These are phyloP conservation scores for Microcebus murinus DNA, from an alignment of 2,113 vertebrate genomes.

Conservation along the genomic window DNA sequence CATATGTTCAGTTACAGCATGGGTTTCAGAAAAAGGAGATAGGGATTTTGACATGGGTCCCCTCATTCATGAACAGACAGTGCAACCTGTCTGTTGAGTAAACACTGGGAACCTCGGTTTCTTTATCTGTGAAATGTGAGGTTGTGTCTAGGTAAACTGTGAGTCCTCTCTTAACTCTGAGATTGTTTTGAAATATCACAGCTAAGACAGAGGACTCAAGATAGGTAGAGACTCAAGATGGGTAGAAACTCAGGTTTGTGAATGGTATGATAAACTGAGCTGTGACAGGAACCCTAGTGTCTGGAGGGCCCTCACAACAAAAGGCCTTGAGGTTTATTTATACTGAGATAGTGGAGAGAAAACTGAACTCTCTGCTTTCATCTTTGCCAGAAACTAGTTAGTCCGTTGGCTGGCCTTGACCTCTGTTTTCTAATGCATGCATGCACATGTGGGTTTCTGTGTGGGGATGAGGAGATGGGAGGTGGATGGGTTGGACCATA, in stretches of 20 bases:
- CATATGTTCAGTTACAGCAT: background rate
- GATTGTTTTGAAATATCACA: background rate
- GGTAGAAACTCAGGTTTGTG: background rate
- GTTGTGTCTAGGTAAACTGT: background rate
- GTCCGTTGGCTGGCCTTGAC: too few species aligned
- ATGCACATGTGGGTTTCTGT: background rate
- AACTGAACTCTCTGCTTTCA: background rate
- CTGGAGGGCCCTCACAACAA: background rate
- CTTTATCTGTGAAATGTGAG: background rate
- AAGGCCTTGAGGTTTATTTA: background rate
- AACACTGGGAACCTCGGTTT: background rate
- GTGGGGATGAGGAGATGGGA: accelerated
- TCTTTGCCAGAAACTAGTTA: background rate
- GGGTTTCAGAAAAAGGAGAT: background rate
- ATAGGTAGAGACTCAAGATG: background rate
- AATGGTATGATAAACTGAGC: background rate
- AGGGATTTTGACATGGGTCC: accelerated
- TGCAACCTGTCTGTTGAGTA: background rate
- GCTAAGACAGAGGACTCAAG: background rate
- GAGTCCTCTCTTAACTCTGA: background rate
- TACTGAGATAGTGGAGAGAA: background rate
- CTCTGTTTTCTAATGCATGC: background rate
- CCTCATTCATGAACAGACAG: background rate
- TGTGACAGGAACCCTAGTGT: background rate
- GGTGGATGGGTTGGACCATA: background rate